Conservation (phyloP, 1,140 invertebrate genomes). For the Drosophila jambulina region DNA sequence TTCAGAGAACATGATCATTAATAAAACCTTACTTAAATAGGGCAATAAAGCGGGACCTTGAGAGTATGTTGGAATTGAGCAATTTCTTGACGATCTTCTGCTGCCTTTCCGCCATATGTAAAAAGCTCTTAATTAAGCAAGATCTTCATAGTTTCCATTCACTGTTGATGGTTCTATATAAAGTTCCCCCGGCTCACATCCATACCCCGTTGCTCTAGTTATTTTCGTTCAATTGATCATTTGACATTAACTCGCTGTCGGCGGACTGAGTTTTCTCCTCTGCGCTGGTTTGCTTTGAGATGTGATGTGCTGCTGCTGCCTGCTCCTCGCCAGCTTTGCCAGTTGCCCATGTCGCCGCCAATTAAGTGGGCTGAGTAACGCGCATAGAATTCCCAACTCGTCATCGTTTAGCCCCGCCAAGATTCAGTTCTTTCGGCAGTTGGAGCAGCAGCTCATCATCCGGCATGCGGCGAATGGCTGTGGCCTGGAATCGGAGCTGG, state of each 20-base stretch:
- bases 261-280: constrained; percentile 36
- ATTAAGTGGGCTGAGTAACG: constrained; percentile 58
- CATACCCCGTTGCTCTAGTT: constrained; percentile 54
- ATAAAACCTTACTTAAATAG: constrained; percentile 7
- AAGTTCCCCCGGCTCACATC: constrained; percentile 12
- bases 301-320: constrained; percentile 19
- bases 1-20: neutral
- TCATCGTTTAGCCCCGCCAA: constrained; percentile 49
- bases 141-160: constrained; percentile 46
- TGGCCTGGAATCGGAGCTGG: constrained; percentile 30
- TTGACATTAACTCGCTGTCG: constrained; percentile 70
- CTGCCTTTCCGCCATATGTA: constrained; percentile 6
- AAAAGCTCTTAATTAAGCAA: constrained; percentile 44
- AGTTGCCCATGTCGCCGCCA: constrained; percentile 51
- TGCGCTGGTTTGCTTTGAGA: constrained; percentile 3
- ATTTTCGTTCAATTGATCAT: constrained; percentile 77
- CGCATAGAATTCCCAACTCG: constrained; percentile 38
- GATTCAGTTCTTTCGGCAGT: constrained; percentile 78
- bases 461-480: constrained; percentile 48
- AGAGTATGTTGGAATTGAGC: constrained; percentile 11
- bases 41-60: constrained; percentile 18
- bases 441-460: constrained; percentile 60
- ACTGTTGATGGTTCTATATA: constrained; percentile 38
- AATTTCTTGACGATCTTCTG: constrained; percentile 7
- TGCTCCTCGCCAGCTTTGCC: constrained; percentile 53